These are phyloP conservation scores for Cepaea hortensis DNA, from an alignment of 2,888 invertebrate genomes.

Conservation along the genomic window DNA sequence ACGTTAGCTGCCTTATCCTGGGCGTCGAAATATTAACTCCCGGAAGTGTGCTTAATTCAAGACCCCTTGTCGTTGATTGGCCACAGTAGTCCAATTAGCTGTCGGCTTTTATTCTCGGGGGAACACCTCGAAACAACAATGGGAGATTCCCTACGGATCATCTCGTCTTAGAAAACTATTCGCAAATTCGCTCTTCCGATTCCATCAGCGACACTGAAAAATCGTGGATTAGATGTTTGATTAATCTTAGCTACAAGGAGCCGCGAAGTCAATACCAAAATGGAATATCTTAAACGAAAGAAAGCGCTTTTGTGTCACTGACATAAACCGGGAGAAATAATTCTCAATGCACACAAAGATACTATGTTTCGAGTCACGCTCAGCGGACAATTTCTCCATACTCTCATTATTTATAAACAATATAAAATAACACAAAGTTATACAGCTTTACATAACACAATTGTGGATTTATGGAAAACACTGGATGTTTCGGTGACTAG, in stretches of 20 bases:
- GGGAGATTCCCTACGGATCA: constrained; percentile 10
- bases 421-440: too few species aligned
- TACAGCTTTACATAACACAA: too few species aligned
- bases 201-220: background rate
- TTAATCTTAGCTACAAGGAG: constrained; percentile 11
- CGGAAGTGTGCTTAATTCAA: constrained; percentile 15
- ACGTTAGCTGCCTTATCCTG: background rate
- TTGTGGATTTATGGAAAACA: too few species aligned
- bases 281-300: background rate
- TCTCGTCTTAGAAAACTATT: background rate
- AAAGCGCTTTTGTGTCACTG: background rate
- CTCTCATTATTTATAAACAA: too few species aligned
- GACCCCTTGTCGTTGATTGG: constrained; percentile 25
- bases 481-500: too few species aligned
- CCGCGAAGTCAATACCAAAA: background rate
- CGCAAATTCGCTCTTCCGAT: constrained; percentile 28
- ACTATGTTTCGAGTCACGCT: background rate
- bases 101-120: background rate
- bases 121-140: constrained; percentile 7
- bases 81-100: constrained; percentile 29
- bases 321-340: background rate
- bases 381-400: too few species aligned
- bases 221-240: background rate
- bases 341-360: background rate
- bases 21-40: background rate